Percentiles rank a stretch among this genome's conserved stretches.
Conservation (phyloP, 2,113 vertebrate species). For the Serinus canaria region DNA sequence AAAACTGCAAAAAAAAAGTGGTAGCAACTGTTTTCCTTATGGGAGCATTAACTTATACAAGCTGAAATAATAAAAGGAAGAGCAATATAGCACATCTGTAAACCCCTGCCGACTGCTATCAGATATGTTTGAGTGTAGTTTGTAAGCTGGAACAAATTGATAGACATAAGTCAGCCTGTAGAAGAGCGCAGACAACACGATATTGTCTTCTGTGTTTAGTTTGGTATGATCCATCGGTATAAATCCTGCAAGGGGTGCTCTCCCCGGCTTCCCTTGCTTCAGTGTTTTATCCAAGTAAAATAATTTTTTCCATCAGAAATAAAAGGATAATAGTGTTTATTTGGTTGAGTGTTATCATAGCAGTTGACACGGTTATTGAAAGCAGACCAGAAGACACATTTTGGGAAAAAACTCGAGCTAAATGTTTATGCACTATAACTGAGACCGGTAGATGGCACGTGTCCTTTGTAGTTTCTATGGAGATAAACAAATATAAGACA, state of each 20-base stretch:
- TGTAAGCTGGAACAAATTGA: not conserved
- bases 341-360: not conserved
- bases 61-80: not conserved
- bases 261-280: accelerated
- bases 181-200: not conserved
- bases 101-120: not conserved
- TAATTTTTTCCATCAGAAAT: not conserved
- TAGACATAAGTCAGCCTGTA: not conserved
- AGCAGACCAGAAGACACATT: not conserved
- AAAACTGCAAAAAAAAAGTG: not conserved
- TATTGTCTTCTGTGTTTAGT: not conserved
- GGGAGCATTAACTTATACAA: not conserved
- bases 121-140: not conserved
- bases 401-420: not conserved
- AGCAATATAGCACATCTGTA: not conserved
- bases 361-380: not conserved
- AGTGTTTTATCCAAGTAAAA: not conserved
- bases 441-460: accelerated
- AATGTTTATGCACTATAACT: not conserved
- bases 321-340: not conserved
- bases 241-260: not conserved
- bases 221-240: not conserved
- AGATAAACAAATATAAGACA: not conserved
- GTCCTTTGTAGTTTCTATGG: not conserved
- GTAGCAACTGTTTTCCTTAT: not conserved